Conservation (phyloP, 2,888 invertebrate genomes). For the Caenorhabditis imperialis region DNA sequence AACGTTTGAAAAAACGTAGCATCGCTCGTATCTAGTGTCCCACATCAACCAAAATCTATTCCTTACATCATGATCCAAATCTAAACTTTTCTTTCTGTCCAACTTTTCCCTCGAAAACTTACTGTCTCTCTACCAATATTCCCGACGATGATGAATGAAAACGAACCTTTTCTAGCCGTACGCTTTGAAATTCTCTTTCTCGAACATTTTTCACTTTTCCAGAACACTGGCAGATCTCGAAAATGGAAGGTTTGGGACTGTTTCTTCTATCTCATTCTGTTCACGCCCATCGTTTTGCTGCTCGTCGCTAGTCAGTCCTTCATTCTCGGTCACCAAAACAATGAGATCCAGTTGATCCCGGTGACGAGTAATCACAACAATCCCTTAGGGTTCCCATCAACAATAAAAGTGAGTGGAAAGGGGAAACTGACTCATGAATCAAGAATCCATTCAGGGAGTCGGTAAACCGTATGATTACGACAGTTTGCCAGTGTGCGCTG, state of each 20-base stretch:
- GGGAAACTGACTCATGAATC: too few species aligned
- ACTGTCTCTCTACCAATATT: too few species aligned
- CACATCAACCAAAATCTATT: too few species aligned
- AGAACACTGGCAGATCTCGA: not conserved
- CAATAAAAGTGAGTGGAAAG: not conserved
- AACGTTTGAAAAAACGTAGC: too few species aligned
- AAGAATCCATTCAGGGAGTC: not conserved
- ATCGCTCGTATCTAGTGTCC: too few species aligned
- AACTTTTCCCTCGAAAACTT: too few species aligned
- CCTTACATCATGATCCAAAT: too few species aligned
- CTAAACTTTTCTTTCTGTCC: too few species aligned
- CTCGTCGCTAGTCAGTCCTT: not conserved
- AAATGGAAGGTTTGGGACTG: not conserved
- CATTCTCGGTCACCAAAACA: not conserved
- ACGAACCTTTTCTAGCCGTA: too few species aligned
- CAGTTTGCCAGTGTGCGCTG: not conserved
- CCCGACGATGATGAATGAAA: too few species aligned
- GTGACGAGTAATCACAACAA: not conserved
- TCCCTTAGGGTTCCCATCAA: not conserved
- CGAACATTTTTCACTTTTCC: too few species aligned
- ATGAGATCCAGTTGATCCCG: not conserved
- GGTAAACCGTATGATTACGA: not conserved
- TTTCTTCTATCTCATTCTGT: constrained; percentile 1
- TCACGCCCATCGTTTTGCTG: not conserved
- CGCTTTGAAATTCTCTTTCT: too few species aligned